Percentiles rank a stretch among this genome's conserved stretches.
Evolutionary conservation across 2,113 vertebrate species (phyloP).

Genomic region (Hepsetus odoe): DNA sequence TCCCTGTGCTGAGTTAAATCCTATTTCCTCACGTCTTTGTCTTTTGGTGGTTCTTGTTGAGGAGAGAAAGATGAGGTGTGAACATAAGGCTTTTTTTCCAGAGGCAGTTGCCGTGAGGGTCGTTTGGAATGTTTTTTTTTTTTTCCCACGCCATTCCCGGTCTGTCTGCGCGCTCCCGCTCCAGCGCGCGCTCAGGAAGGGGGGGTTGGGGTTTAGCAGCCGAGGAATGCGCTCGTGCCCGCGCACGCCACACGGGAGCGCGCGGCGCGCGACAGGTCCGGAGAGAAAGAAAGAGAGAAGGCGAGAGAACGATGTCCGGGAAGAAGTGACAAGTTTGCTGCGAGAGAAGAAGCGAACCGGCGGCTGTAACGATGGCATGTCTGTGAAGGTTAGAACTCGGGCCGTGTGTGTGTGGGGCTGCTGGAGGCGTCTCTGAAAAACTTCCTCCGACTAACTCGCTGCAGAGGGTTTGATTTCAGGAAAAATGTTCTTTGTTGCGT

Average conservation of each 20-base stretch:
- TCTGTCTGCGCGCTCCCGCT: background rate
- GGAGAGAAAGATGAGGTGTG: too few species aligned
- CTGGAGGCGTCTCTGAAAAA: background rate
- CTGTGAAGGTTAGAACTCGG: conserved; percentile 59
- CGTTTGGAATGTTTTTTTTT: background rate
- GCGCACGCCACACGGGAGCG: conserved; percentile 62
- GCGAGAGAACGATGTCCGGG: conserved; percentile 74
- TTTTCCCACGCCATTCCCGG: background rate
- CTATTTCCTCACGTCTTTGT: background rate
- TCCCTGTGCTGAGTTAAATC: background rate
- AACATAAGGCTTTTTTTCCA: too few species aligned
- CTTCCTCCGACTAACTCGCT: background rate
- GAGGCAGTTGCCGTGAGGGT: background rate
- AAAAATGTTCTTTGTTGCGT: background rate
- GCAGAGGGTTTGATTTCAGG: background rate
- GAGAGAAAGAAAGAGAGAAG: conserved; percentile 57
- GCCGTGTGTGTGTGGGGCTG: background rate
- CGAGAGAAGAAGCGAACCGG: conserved; percentile 41
- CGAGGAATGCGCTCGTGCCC: conserved; percentile 74
- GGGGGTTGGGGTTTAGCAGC: conserved; percentile 65
- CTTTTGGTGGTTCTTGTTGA: too few species aligned
- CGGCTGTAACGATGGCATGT: conserved; percentile 51
- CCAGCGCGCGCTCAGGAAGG: conserved; percentile 37
- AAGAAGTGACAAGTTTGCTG: conserved; percentile 69
- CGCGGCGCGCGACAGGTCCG: conserved; percentile 69